Evolutionary conservation across 23 tunicate species (phyloP).

Genomic region (Oikopleura albicans): DNA sequence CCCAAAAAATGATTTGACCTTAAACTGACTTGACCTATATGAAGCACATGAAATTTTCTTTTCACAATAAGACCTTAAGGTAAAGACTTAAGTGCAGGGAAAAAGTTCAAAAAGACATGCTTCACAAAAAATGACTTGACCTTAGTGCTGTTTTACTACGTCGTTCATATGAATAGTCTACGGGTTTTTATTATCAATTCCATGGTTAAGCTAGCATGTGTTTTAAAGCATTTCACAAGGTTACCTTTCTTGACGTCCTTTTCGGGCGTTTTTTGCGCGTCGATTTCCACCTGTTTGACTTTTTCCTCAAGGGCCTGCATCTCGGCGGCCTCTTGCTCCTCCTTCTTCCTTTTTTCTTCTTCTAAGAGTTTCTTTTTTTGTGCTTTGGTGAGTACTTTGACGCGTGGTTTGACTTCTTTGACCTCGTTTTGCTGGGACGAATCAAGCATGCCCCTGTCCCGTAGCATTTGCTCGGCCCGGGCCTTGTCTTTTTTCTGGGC

Average conservation of each 20-base stretch:
- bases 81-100: too few relatives aligned
- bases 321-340: background rate
- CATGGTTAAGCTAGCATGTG: background rate
- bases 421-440: constrained; percentile 28
- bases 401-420: constrained; percentile 45
- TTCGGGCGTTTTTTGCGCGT: constrained; percentile 19
- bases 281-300: background rate
- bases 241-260: background rate
- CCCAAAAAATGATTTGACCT: too few relatives aligned
- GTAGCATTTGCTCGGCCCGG: constrained; percentile 17
- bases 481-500: background rate
- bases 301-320: background rate
- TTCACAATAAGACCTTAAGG: too few relatives aligned
- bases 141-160: too few relatives aligned
- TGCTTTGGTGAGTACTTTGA: constrained; percentile 32
- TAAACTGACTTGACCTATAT: too few relatives aligned
- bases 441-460: background rate
- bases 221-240: background rate
- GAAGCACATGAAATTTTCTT: too few relatives aligned
- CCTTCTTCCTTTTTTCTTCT: constrained; percentile 17
- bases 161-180: too few relatives aligned
- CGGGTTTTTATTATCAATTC: too few relatives aligned
- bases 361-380: constrained; percentile 34
- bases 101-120: too few relatives aligned
- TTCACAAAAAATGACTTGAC: too few relatives aligned